Conservation (phyloP, 1,140 invertebrate genomes). For the Cylas formicarius region DNA sequence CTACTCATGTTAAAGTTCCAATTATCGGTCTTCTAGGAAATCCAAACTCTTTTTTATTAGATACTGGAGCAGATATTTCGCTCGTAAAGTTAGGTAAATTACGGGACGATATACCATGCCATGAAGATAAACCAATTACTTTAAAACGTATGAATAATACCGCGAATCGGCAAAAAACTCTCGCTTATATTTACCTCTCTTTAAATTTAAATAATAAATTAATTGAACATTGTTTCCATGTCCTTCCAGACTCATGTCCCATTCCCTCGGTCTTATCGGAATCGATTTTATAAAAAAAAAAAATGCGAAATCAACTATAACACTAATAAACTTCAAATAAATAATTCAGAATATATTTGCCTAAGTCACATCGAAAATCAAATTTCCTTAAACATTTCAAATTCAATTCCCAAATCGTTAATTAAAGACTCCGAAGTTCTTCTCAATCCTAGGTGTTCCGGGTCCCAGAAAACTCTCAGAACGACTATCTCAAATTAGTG, state of each 20-base stretch:
- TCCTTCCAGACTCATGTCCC: background rate
- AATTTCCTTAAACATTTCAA: conserved; percentile 1
- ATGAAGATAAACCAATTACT: background rate
- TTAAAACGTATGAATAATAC: conserved; percentile 5
- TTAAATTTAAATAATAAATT: background rate
- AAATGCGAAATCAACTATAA: background rate
- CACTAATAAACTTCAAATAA: background rate
- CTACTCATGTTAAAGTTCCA: background rate
- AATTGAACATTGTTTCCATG: conserved; percentile 1
- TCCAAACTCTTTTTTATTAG: background rate
- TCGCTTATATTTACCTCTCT: no score
- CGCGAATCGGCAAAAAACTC: no score
- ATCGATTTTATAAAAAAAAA: conserved; percentile 2
- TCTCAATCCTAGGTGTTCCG: background rate
- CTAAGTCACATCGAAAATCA: conserved; percentile 1
- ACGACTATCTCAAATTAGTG: background rate
- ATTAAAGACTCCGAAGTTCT: no score
- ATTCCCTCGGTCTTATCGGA: background rate
- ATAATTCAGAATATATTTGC: conserved; percentile 1
- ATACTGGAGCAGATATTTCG: background rate
- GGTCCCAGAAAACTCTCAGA: no score
- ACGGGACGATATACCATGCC: background rate
- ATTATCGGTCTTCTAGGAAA: background rate
- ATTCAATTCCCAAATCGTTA: no score
- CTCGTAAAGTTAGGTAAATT: background rate